Conservation (phyloP, 2,888 invertebrate species). For the Liposcelis brunnea region DNA sequence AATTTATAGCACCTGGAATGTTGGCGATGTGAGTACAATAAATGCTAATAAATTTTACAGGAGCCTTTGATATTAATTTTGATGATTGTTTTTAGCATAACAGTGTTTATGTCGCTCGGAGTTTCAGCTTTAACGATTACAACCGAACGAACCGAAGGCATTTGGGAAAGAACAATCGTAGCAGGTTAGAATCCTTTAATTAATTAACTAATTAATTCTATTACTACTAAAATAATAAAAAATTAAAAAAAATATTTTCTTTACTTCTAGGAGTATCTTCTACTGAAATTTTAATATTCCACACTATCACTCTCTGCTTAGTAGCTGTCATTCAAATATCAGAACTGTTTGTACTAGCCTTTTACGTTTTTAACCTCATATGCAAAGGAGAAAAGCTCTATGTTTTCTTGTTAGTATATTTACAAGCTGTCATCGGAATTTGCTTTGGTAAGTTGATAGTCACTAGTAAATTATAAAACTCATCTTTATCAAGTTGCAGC, state of each 20-base stretch:
- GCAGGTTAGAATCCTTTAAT: conserved; percentile 34
- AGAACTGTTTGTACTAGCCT: conserved; percentile 42
- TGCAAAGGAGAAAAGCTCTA: conserved; percentile 41
- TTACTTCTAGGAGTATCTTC: conserved; percentile 63
- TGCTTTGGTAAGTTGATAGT: conserved; percentile 53
- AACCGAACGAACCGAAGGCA: conserved; percentile 61
- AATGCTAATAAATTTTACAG: no score
- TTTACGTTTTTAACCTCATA: conserved; percentile 40
- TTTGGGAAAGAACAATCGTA: conserved; percentile 73
- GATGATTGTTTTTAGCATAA: conserved; percentile 39
- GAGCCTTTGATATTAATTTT: conserved; percentile 4
- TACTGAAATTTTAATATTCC: conserved; percentile 62
- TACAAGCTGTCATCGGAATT: conserved; percentile 72
- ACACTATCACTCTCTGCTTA: conserved; percentile 56
- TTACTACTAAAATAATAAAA: no score
- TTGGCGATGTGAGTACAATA: conserved; percentile 49
- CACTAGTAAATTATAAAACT: no score
- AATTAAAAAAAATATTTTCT: no score
- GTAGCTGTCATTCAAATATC: conserved; percentile 54
- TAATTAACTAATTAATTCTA: no score
- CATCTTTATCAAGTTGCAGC: no score
- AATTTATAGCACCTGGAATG: conserved; percentile 68
- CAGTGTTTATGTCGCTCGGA: conserved; percentile 61
- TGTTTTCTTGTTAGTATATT: conserved; percentile 43
- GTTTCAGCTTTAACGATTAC: conserved; percentile 41